Evolutionary conservation across 2,113 vertebrate genomes (phyloP), one percentile per base, ranked within the genome.

Genomic region (Conger conger): DNA sequence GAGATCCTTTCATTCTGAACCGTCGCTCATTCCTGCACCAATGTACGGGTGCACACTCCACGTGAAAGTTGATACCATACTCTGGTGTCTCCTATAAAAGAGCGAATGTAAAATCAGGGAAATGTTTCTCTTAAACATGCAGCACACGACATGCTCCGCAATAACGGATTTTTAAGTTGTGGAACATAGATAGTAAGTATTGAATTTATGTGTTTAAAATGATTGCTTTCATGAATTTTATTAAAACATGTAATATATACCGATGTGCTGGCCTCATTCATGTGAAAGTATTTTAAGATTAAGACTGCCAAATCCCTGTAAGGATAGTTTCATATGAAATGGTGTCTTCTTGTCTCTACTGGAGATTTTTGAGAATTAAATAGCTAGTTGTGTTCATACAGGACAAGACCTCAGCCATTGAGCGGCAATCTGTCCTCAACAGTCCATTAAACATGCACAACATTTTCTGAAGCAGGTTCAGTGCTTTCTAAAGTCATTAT

Each of bases 151-250:
- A 68, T 13, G 6, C 27, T 73, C 68, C 9, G 13, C n/a, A 73
- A 11, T 73, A 11, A 33, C 33, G 68, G 68, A 73, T 30, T 73
- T 27, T 73, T 73, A 73, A 73, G 68, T 73, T 30, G 33, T 73
- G 68, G 68, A 73, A 73, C n/a, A 73, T 73, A 73, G 8, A 8
- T 73, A 73, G 68, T 73, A 73, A 73, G 68, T 73, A 73, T 73
- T 73, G 68, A 73, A 73, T 73, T 73, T 73, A 73, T 73, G 9
- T 33, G 4, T 73, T 33, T 73, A 33, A 0, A n/a, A 33, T 73
- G 7, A 0, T n/a, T 7, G 17, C 0, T 73, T 73, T 13, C 8
- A n/a, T 2, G 27, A 5, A 68, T n/a, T 3, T 3, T 17, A 9
- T 57, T 63, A 63, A 9, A 23, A 63, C 57, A 63, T 20, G 3